Conservation (phyloP, 2,888 invertebrate species). For the Anarsia innoxiella region DNA sequence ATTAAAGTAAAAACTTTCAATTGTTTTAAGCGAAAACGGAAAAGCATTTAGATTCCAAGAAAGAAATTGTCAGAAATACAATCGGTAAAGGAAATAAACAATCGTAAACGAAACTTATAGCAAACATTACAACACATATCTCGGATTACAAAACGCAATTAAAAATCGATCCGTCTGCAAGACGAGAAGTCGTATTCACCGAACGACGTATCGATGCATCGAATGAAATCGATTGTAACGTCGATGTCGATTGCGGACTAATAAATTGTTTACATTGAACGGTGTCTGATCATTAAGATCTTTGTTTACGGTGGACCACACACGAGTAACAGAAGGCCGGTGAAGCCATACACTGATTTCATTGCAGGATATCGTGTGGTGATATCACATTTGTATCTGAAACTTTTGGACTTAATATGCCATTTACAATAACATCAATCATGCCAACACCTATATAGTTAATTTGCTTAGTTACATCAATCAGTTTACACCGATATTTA, state of each 20-base stretch:
- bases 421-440: background rate
- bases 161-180: slow-evolving; percentile 43
- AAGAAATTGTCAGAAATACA: no score
- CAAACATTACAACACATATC: slow-evolving; percentile 11
- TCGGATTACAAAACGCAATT: slow-evolving; percentile 29
- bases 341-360: slow-evolving; percentile 59
- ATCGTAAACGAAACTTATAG: slow-evolving; percentile 4
- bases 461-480: no score
- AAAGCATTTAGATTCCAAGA: no score
- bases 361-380: slow-evolving; percentile 66
- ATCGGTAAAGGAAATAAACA: slow-evolving; percentile 6
- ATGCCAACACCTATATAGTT: no score
- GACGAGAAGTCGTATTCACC: slow-evolving; percentile 38
- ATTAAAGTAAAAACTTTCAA: no score
- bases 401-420: slow-evolving; percentile 14
- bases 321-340: slow-evolving; percentile 50
- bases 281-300: slow-evolving; percentile 60
- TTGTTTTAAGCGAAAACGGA: no score
- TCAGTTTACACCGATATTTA: no score
- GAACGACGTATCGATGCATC: slow-evolving; percentile 46
- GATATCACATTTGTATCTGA: slow-evolving; percentile 53
- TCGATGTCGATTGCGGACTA: slow-evolving; percentile 58
- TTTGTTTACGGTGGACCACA: slow-evolving; percentile 69
- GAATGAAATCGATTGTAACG: slow-evolving; percentile 58
- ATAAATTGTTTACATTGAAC: slow-evolving; percentile 64